Evolutionary conservation across 2,888 invertebrate genomes (phyloP), one percentile per base, ranked within the genome.

Genomic region (Allygus modestus): DNA sequence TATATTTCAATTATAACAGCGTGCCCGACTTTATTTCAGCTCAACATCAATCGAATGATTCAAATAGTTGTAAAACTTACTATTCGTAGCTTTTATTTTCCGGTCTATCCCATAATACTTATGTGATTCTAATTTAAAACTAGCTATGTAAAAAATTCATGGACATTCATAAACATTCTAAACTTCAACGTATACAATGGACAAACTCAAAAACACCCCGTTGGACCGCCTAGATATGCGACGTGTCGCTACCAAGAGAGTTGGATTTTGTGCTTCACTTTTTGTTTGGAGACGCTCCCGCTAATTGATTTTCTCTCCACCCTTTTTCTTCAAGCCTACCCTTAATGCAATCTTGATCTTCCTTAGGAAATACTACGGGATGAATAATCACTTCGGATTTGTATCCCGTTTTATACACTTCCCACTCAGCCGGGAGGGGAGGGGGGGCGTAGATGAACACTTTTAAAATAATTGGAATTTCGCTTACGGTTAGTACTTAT

Each of bases 281-380:
- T 79, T 79, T 79, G 79, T 79, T 79, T 79, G 79, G 20, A 79
- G 58, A 11, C 54, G 33, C 54, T 58, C 54, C 79, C 79, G 26
- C 77, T 79, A 79, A 79, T 79, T 79, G 79, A 79, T 79, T 79
- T 79, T 79, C 79, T 79, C 79, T 79, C 79, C 79, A 79, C 79
- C 79, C 79, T 79, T 79, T 79, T 79, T 79, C 79, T 79, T 79
- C 54, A 23, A 77, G 79, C 79, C 79, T 58, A 58, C 79, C 79
- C 79, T 33, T 79, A 79, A 79, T 79, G 79, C 79, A 79, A 79
- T 79, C 79, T 79, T 79, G 79, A 79, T 79, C 79, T 79, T 79
- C 79, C 58, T 28, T 58, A n/a, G 79, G 23, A 79, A 79, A 77
- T 77, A 51, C 69, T 79, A 58, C 43, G 17, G 31, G 58, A 54